These are phyloP conservation scores for Entosphenus tridentatus DNA, from an alignment of 2,113 vertebrate species.

Conservation along the genomic window DNA sequence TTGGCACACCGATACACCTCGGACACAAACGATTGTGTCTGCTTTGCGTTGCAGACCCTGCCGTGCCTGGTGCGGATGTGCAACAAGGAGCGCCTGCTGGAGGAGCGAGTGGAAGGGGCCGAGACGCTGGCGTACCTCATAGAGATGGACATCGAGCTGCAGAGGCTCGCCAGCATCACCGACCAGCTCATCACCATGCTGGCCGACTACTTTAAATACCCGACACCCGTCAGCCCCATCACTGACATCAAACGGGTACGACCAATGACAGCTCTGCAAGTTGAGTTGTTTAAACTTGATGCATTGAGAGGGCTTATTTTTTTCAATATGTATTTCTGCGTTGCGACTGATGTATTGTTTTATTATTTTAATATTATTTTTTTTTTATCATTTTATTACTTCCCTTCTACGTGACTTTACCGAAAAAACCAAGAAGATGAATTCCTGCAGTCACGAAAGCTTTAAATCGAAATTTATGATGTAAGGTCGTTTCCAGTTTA, in stretches of 20 bases:
- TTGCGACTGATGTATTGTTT: too few species aligned
- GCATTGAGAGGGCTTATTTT: too few species aligned
- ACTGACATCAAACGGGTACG: slow-evolving; percentile 92
- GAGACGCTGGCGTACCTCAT: slow-evolving; percentile 89
- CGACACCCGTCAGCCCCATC: slow-evolving; percentile 92
- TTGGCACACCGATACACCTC: too few species aligned
- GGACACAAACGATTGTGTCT: background rate
- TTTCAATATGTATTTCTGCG: too few species aligned
- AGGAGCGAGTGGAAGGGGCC: slow-evolving; percentile 83
- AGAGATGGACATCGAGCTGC: slow-evolving; percentile 83
- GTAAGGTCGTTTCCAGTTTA: too few species aligned
- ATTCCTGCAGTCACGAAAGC: too few species aligned
- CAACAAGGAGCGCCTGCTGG: slow-evolving; percentile 75
- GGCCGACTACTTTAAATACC: slow-evolving; percentile 97
- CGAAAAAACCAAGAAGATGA: too few species aligned
- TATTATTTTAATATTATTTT: too few species aligned
- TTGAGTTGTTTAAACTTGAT: background rate
- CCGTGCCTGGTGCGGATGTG: slow-evolving; percentile 95
- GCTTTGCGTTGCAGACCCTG: slow-evolving; percentile 38
- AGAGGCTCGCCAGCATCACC: slow-evolving; percentile 79
- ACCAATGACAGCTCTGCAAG: background rate
- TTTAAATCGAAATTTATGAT: too few species aligned
- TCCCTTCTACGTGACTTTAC: too few species aligned
- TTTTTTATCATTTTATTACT: too few species aligned
- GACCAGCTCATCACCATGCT: slow-evolving; percentile 91